These are phyloP conservation scores for Turnix velox DNA, from an alignment of 2,113 vertebrate genomes.

Conservation along the genomic window DNA sequence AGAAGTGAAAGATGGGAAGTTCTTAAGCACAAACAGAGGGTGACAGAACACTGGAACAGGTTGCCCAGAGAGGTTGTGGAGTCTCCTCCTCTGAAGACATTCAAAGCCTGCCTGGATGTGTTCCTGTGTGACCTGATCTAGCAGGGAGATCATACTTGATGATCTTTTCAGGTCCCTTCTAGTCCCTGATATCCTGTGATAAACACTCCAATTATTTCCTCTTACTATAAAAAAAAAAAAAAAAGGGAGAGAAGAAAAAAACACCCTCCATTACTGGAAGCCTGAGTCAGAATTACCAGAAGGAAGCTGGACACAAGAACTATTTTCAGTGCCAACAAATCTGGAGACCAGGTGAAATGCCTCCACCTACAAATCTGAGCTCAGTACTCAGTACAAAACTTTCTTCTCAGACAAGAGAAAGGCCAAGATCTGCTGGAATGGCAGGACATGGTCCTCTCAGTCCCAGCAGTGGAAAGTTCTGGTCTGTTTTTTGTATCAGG, in stretches of 20 bases:
- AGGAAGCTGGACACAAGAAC: slow-evolving; percentile 58
- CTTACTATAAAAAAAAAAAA: not conserved
- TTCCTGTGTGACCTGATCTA: no score
- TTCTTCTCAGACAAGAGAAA: not conserved
- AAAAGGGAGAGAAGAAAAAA: not conserved
- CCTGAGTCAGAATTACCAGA: slow-evolving; percentile 68
- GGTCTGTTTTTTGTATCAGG: not conserved
- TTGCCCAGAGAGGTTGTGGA: no score
- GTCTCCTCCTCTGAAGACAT: no score
- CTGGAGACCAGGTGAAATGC: slow-evolving; percentile 57
- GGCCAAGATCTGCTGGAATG: not conserved
- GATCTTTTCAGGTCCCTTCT: no score
- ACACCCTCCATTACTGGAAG: slow-evolving; percentile 60
- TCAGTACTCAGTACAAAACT: not conserved
- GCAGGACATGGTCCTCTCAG: not conserved
- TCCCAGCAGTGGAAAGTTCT: not conserved
- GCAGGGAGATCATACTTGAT: no score
- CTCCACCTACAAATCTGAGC: slow-evolving; percentile 43
- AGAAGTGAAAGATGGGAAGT: slow-evolving; percentile 5
- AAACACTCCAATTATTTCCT: not conserved
- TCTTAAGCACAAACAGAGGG: no score
- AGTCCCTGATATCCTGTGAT: no score
- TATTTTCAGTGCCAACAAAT: slow-evolving; percentile 44
- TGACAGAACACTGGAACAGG: no score
- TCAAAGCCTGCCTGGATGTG: no score